Evolutionary conservation across 2,113 vertebrate species (phyloP).

Genomic region (Chaetodon auriga): DNA sequence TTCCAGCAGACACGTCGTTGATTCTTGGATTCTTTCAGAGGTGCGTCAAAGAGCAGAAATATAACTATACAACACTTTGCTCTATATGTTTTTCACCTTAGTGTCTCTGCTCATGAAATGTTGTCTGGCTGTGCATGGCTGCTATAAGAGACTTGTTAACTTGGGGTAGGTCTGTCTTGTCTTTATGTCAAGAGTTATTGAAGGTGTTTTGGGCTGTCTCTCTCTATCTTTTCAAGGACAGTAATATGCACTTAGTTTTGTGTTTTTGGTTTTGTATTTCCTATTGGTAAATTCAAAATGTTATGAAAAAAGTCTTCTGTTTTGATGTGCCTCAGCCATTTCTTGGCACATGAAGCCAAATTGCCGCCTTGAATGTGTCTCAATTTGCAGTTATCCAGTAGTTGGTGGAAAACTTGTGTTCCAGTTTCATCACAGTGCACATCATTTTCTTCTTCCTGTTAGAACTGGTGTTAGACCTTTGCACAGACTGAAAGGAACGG

Average conservation of each 20-base stretch:
- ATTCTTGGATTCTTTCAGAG: neutral
- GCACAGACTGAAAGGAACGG: conserved; percentile 8
- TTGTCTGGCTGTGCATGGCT: neutral
- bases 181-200: neutral
- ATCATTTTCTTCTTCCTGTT: neutral
- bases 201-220: neutral
- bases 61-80: neutral
- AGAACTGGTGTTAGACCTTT: neutral
- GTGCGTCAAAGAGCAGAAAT: neutral
- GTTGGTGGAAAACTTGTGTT: neutral
- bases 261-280: neutral
- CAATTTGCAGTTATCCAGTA: neutral
- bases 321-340: neutral
- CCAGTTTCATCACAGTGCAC: neutral
- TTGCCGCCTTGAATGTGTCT: neutral
- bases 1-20: neutral
- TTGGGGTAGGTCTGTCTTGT: neutral
- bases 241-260: neutral
- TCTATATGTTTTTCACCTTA: neutral
- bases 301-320: neutral
- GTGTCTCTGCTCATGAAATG: neutral
- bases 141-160: no score
- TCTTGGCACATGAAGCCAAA: neutral
- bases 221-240: neutral
- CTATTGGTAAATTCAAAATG: neutral